phyloP scores from a whole-genome alignment of 1,140 invertebrate species.

The Hyles euphorbiae region DNA sequence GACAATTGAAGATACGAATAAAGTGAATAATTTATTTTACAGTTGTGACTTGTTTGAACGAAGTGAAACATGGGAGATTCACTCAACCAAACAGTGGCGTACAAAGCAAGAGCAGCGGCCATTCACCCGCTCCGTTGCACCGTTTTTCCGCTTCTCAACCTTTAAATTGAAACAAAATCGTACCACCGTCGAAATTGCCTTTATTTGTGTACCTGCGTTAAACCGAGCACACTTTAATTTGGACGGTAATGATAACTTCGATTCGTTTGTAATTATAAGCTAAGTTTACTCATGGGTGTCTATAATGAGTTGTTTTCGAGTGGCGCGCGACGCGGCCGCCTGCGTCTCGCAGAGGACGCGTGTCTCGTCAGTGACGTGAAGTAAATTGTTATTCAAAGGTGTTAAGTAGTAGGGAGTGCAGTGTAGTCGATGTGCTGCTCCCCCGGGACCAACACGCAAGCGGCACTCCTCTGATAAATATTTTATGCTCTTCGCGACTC shows the following conservation, averaged over 20 bases:
- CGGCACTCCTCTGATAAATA: conserved; percentile 64
- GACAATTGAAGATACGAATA: conserved; percentile 15
- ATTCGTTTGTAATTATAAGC: not conserved
- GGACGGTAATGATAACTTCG: no score
- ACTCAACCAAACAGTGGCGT: conserved; percentile 45
- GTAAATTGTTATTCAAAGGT: conserved; percentile 42
- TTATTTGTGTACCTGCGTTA: conserved; percentile 11
- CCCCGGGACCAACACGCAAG: conserved; percentile 37
- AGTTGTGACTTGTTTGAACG: conserved; percentile 21
- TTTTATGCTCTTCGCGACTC: conserved; percentile 54
- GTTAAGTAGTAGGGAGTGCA: conserved; percentile 45
- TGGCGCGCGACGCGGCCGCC: no score
- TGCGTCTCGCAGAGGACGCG: no score
- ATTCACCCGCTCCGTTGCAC: conserved; percentile 45
- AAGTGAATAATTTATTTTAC: conserved; percentile 22
- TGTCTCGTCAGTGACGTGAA: conserved; percentile 7
- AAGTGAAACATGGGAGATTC: conserved; percentile 29
- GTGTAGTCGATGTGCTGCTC: conserved; percentile 30
- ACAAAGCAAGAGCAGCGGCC: conserved; percentile 55
- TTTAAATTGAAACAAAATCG: conserved; percentile 61
- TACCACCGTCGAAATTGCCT: conserved; percentile 30
- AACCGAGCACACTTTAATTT: no score
- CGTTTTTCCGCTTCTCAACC: conserved; percentile 49
- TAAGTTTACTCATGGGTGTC: not conserved
- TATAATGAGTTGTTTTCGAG: no score